Evolutionary conservation across 2,797 vertebrate species (phyloP).

Genomic region (Ambastaia sidthimunki): DNA sequence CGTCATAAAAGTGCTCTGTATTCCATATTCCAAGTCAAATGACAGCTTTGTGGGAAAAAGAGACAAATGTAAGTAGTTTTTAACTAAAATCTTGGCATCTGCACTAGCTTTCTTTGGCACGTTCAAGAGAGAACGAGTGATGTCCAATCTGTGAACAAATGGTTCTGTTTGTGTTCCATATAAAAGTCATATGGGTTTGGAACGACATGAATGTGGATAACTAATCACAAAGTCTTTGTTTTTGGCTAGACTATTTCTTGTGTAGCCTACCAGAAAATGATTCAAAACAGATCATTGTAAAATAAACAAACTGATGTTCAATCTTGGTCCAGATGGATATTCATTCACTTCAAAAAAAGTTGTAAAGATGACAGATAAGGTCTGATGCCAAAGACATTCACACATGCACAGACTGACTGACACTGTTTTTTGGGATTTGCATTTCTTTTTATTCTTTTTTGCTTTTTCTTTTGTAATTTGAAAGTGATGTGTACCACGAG

Average conservation of each 20-base stretch:
- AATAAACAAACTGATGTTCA: too few species aligned
- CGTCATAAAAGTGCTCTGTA: too few species aligned
- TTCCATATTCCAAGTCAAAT: neutral
- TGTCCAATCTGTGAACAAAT: neutral
- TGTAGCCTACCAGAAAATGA: too few species aligned
- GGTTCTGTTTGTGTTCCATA: neutral
- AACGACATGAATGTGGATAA: too few species aligned
- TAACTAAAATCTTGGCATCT: neutral
- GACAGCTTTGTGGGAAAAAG: neutral
- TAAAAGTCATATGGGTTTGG: too few species aligned
- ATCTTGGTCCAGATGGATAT: too few species aligned
- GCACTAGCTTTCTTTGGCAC: neutral
- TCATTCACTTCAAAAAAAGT: neutral
- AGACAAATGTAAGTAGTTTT: neutral
- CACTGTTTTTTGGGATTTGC: neutral
- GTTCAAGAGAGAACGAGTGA: neutral
- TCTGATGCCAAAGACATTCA: neutral
- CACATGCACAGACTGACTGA: neutral
- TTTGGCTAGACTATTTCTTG: too few species aligned
- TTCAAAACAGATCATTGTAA: too few species aligned
- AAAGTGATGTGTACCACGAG: conserved; percentile 29
- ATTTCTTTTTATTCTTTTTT: conserved; percentile 9
- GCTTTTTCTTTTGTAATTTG: conserved; percentile 16
- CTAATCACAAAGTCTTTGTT: too few species aligned
- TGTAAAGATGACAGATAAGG: neutral